These are phyloP conservation scores for Epizoanthus rinbou DNA, from an alignment of 92 coral and sea anemone species.

Conservation along the genomic window DNA sequence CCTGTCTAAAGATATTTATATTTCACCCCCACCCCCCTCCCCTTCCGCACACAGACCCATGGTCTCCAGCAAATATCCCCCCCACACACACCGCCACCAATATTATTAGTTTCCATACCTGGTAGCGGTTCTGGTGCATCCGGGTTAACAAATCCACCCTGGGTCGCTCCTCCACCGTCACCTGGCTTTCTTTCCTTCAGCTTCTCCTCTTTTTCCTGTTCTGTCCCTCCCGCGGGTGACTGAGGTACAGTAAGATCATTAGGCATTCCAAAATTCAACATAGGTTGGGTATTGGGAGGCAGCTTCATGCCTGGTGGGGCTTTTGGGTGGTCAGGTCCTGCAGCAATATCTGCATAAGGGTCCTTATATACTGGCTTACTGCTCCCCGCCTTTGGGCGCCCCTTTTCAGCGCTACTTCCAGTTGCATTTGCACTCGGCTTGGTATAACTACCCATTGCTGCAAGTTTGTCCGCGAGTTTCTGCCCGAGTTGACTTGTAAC, in stretches of 20 bases:
- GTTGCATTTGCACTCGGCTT: background rate
- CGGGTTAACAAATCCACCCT: slow-evolving; percentile 40
- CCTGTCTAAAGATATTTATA: too few relatives aligned
- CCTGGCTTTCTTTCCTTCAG: slow-evolving; percentile 23
- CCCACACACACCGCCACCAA: too few relatives aligned
- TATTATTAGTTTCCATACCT: slow-evolving; percentile 1
- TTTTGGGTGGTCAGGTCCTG: slow-evolving; percentile 90
- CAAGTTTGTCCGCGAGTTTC: slow-evolving; percentile 27
- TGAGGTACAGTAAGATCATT: slow-evolving; percentile 6
- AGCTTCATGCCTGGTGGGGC: slow-evolving; percentile 83
- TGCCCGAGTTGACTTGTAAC: background rate
- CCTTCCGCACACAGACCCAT: too few relatives aligned
- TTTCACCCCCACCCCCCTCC: too few relatives aligned
- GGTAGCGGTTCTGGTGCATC: slow-evolving; percentile 38
- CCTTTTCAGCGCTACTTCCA: slow-evolving; percentile 44
- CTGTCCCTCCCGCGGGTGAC: slow-evolving; percentile 1
- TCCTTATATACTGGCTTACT: slow-evolving; percentile 28
- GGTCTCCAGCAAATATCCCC: background rate
- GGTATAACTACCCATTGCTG: slow-evolving; percentile 4
- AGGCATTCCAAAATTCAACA: slow-evolving; percentile 38
- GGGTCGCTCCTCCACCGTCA: slow-evolving; percentile 28
- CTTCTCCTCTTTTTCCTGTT: slow-evolving; percentile 33
- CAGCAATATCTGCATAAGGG: slow-evolving; percentile 92
- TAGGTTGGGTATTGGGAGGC: slow-evolving; percentile 39
- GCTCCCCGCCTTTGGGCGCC: background rate